Percentiles rank a stretch among this genome's conserved stretches.
phyloP scores from a whole-genome alignment of 2,888 invertebrate species.

The Lumbricus terrestris region DNA sequence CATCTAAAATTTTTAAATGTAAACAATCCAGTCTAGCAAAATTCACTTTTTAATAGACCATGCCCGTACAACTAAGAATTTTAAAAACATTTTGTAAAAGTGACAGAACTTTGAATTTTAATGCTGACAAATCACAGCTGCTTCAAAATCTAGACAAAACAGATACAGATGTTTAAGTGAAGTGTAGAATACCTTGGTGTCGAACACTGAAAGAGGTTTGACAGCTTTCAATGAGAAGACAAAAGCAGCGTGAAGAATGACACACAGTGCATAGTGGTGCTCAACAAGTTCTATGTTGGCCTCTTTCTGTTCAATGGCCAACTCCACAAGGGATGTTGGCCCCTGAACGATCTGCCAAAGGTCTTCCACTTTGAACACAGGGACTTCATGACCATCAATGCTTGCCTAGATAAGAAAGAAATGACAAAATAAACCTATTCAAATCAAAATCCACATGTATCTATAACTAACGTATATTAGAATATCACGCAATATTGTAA shows the following conservation, averaged over 20 bases:
- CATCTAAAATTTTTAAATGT: background rate
- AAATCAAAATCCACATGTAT: background rate
- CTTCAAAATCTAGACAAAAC: background rate
- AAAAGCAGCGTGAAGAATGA: slow-evolving; percentile 76
- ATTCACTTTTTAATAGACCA: background rate
- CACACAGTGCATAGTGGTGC: slow-evolving; percentile 77
- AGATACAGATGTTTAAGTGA: background rate
- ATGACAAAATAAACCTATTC: background rate
- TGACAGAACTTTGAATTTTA: background rate
- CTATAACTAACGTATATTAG: background rate
- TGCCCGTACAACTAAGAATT: background rate
- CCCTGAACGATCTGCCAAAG: slow-evolving; percentile 53
- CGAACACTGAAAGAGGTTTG: slow-evolving; percentile 77
- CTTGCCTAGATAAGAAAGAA: slow-evolving; percentile 48
- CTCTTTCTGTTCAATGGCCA: slow-evolving; percentile 75
- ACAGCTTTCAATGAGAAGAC: slow-evolving; percentile 70
- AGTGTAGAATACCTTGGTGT: slow-evolving; percentile 65
- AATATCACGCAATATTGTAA: background rate
- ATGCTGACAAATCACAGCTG: background rate
- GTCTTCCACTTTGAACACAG: slow-evolving; percentile 57
- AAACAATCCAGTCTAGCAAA: background rate
- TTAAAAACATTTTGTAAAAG: background rate
- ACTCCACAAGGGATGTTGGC: slow-evolving; percentile 69
- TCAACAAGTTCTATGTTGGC: slow-evolving; percentile 76
- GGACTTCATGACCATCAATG: slow-evolving; percentile 57